Percentiles rank a stretch among this genome's conserved stretches.
Evolutionary conservation across 2,888 invertebrate genomes (phyloP).

Genomic region (Copidosoma aretas): DNA sequence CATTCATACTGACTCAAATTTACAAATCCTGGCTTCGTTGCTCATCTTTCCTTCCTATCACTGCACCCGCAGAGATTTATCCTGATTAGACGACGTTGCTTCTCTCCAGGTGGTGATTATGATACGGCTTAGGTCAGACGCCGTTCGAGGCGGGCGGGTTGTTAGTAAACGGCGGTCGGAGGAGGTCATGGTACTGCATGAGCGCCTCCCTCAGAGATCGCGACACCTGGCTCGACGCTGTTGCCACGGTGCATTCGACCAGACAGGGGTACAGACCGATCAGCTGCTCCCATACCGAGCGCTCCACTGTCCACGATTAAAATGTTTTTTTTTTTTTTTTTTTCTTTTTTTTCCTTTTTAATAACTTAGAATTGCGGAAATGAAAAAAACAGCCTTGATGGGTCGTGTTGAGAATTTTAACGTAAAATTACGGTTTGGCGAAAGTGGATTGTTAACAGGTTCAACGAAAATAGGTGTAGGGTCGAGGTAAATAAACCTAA

Average conservation of each 20-base stretch:
- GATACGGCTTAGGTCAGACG: constrained; percentile 52
- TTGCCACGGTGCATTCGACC: constrained; percentile 81
- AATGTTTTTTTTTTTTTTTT: background rate
- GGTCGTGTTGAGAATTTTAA: too few relatives aligned
- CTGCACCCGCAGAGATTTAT: too few relatives aligned
- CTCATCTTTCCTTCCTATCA: too few relatives aligned
- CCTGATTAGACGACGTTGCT: constrained; percentile 21
- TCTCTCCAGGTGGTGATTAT: constrained; percentile 12
- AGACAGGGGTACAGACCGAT: constrained; percentile 90
- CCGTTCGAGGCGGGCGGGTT: constrained; percentile 55
- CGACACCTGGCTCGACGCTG: constrained; percentile 80
- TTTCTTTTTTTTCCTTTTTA: too few relatives aligned
- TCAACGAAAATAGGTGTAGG: too few relatives aligned
- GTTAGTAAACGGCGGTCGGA: constrained; percentile 68
- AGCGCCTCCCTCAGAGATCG: constrained; percentile 83
- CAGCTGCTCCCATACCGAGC: constrained; percentile 90
- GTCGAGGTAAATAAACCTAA: too few relatives aligned
- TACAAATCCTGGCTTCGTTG: too few relatives aligned
- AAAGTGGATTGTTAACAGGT: too few relatives aligned
- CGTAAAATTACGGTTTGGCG: too few relatives aligned
- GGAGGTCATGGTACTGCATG: constrained; percentile 83
- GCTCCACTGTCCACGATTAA: constrained; percentile 71
- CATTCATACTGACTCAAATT: too few relatives aligned
- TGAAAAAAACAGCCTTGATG: too few relatives aligned
- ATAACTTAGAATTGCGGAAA: too few relatives aligned